Base-by-base conservation (phyloP, 2,888 invertebrate genomes). In the Athalia circularis region DNA sequence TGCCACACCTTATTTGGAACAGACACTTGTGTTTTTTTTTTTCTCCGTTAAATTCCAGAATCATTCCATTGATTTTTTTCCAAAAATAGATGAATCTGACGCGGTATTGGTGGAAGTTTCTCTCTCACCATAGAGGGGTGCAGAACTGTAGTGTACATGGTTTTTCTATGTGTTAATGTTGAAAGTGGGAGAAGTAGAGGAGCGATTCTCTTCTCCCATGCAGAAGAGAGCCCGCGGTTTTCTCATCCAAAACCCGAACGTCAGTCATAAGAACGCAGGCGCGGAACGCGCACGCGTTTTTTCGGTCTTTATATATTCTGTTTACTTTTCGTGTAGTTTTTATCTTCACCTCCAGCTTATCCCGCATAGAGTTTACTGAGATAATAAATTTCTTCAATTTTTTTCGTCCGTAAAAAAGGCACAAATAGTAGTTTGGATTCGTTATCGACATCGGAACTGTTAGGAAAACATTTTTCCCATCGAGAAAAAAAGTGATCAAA, bases 251-350 rank as follows among this genome's bases (percentile, higher is more conserved):
- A 64, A 75, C 62, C 50, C 4, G 59, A 52, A 75, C 75, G 61
- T 87, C 88, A 89, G 89, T 89, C 86, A 87, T 86, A 85, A 85
- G 84, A 84, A 86, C 84, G 88, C 85, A 84, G 85, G 87, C 87
- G 84, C 83, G 80, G 81, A 84, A 81, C 65, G 67, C 80, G 81
- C 83, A 83, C 81, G 79, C 77, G 62, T 75, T 64, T 43, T 59
- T 75, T 52, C 43, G 8, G 8, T 62, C 48, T 43, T 13, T 29
- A 29, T 2, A 29, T 2, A 29, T 45, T 57, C 54, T 70, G n/a
- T 72, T 59, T 59, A 72, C 45, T 13, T 29, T 29, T 29, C 1
- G 29, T 29, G 29, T 29, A 29, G 29, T 29, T 29, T 29, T 29
- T 29, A 29, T 29, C 72, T 45, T 57, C n/a, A 43, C 45, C 15